Percentiles rank a stretch among this genome's conserved stretches.
phyloP scores from a whole-genome alignment of 2,888 invertebrate species.

The Hemistola chrysoprasaria region DNA sequence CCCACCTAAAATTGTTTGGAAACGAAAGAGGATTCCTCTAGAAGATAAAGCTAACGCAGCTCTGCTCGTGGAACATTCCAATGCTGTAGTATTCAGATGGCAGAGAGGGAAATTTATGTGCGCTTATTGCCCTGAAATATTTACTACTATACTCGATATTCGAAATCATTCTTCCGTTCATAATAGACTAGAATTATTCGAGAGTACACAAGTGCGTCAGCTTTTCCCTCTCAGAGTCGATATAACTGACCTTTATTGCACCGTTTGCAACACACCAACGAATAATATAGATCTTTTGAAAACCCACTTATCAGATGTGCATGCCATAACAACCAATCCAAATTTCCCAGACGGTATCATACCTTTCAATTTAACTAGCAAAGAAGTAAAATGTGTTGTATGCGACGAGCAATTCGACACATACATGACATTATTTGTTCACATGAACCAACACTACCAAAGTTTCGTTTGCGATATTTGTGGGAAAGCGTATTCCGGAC shows the following conservation, averaged over 20 bases:
- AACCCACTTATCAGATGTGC: slow-evolving; percentile 43
- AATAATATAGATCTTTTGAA: slow-evolving; percentile 43
- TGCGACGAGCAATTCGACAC: slow-evolving; percentile 46
- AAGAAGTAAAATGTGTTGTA: slow-evolving; percentile 49
- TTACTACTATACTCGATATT: slow-evolving; percentile 40
- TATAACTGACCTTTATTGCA: slow-evolving; percentile 51
- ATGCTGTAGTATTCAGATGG: slow-evolving; percentile 59
- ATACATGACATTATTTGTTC: slow-evolving; percentile 49
- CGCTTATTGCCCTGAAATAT: slow-evolving; percentile 51
- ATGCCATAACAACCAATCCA: slow-evolving; percentile 37
- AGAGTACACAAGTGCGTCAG: slow-evolving; percentile 43
- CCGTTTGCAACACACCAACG: slow-evolving; percentile 38
- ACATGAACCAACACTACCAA: slow-evolving; percentile 72
- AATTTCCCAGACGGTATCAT: slow-evolving; percentile 52
- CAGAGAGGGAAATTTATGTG: slow-evolving; percentile 61
- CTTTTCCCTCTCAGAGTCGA: slow-evolving; percentile 59
- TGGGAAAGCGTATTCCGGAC: slow-evolving; percentile 68
- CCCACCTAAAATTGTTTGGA: slow-evolving; percentile 45
- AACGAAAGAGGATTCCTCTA: slow-evolving; percentile 42
- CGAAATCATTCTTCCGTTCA: slow-evolving; percentile 47
- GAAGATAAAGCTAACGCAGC: slow-evolving; percentile 58
- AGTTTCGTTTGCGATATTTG: slow-evolving; percentile 67
- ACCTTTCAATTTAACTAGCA: slow-evolving; percentile 51
- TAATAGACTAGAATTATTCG: slow-evolving; percentile 47
- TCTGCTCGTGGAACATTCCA: slow-evolving; percentile 54